Base-by-base conservation (phyloP, 2,888 invertebrate genomes). In the Dicranocentrus wangi region DNA sequence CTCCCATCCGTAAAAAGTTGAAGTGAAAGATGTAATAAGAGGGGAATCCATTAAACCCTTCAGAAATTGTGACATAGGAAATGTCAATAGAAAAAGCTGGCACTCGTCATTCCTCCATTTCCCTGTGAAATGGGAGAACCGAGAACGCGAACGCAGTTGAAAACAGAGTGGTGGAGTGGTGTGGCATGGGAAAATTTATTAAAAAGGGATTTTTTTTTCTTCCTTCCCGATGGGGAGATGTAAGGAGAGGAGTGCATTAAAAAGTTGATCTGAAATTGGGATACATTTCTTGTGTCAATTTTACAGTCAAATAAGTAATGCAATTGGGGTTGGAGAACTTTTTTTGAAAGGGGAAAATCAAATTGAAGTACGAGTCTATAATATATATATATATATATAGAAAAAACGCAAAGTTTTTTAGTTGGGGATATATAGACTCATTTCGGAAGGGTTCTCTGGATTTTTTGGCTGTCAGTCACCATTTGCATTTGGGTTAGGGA, bases 11-110 rank as follows among this genome's bases (percentile, higher is more conserved):
- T 47, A 70, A 71, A 70, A 70, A 65, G 65, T 27, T 55, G 70
- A 65, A 68, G 61, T 53, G 61, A 51, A 58, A 60, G 23, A 69
- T 51, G 53, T n/a, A 51, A 69, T 69, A 69, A 69, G 47, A 55
- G 53, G 47, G 42, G 28, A 80, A 80, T 73, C 72, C 80, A 80
- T 80, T 80, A 80, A 80, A 80, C 80, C 80, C 72, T 80, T 80
- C 80, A 68, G 51, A 58, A 70, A 39, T 58, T 80, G 68, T 73
- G 80, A 80, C 80, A 73, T 47, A 51, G 80, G 58, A 72, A 80
- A 73, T 80, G 80, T 80, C 80, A 80, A 80, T 80, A 43, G 19
- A 60, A 63, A 65, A 65, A 3, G 28, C 32, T 61, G 28, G 28
- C 32, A 61, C 32, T 55, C 23, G 55, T 55, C 55, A 55, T 55